Base-by-base conservation (phyloP, 53 echinoderm and acorn worm species). In the Hippasteria phrygiana region DNA sequence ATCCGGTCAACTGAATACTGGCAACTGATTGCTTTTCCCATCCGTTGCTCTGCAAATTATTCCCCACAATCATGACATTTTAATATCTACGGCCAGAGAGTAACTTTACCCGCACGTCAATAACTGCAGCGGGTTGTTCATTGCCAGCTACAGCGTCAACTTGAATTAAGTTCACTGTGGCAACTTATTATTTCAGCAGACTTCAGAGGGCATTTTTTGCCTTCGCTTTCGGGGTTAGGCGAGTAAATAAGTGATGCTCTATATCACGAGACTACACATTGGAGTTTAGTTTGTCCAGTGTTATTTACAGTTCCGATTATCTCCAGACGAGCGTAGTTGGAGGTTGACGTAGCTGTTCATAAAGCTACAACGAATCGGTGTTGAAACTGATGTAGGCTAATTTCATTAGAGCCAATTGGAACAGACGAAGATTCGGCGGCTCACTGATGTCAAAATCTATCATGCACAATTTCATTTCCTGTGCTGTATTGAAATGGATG, bases 171-270 rank as follows among this genome's bases (percentile, higher is more conserved):
- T 31, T 67, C 36, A 18, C 18, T 0, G 36, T 36, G 34, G 36
- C 33, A 36, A 67, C 69, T 35, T 67, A 67, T 67, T 67, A 67
- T 67, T 67, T 67, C 69, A 67, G 69, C 69, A 13, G 69, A 59
- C 69, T 5, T 36, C 35, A 35, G 69, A 12, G 27, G 33, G 69
- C 27, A 26, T 10, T 67, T 67, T 36, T 10, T 67, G 11, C 10
- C 32, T 2, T 11, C 34, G 26, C n/a, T 18, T 59, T 59, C n/a
- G n/a, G 59, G n/a, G 16, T 59, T 35, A 67, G 33, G 8, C 48
- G 48, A 10, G 35, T 14, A 12, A 4, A 31, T 13, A 67, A 1
- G 33, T 65, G 65, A 13, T 35, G 13, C 17, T 12, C 7, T 35
- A 26, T 67, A 36, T 67, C 16, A 59, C 59, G 26, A 5, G 69